Conservation (phyloP, 2,888 invertebrate species). For the Campaea margaritaria region DNA sequence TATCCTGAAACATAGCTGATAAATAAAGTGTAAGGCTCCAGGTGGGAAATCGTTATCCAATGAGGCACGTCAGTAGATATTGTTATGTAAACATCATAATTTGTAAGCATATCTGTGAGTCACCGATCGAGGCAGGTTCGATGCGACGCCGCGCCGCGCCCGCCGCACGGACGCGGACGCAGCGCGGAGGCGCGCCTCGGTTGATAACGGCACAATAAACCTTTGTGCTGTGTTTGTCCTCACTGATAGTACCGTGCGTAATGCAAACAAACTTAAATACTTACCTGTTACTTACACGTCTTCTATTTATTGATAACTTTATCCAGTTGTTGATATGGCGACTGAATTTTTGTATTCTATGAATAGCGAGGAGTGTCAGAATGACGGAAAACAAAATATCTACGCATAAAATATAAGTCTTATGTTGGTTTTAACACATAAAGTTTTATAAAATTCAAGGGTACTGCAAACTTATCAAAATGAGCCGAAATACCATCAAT, state of each 20-base stretch:
- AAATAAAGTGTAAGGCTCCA: too few relatives aligned
- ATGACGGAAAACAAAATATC: neutral
- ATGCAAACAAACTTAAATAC: constrained; percentile 9
- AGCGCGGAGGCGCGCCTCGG: constrained; percentile 17
- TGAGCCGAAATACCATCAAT: too few relatives aligned
- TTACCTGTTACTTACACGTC: neutral
- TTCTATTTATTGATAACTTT: constrained; percentile 7
- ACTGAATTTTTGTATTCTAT: constrained; percentile 5
- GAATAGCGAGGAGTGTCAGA: neutral
- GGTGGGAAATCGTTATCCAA: too few relatives aligned
- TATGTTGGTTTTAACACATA: too few relatives aligned
- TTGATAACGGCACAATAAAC: constrained; percentile 21
- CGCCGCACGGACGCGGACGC: too few relatives aligned
- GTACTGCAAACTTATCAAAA: too few relatives aligned
- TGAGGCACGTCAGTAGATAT: neutral
- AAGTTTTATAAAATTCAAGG: too few relatives aligned
- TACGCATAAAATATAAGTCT: too few relatives aligned
- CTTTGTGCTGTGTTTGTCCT: constrained; percentile 10
- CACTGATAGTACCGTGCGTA: constrained; percentile 1
- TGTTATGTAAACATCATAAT: neutral
- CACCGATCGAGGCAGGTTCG: constrained; percentile 9
- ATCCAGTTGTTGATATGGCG: constrained; percentile 8
- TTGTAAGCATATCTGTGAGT: constrained; percentile 1
- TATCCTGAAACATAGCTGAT: too few relatives aligned
- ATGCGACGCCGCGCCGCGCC: too few relatives aligned